These are phyloP conservation scores for Megalurothrips usitatus DNA, from an alignment of 2,888 invertebrate species.

Conservation along the genomic window DNA sequence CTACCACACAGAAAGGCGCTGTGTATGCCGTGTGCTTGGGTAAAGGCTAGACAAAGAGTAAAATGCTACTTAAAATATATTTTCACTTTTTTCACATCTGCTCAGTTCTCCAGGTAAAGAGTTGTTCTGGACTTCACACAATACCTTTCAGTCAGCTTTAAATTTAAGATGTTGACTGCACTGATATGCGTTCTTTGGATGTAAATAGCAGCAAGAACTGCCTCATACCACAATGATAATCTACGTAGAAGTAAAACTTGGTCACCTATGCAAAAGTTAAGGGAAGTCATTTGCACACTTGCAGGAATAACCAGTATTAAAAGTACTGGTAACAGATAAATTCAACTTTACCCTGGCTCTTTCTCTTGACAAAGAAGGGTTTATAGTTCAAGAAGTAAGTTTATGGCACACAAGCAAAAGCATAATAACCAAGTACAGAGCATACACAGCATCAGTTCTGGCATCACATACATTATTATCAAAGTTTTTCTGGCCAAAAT, in stretches of 20 bases:
- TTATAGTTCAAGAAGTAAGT: not conserved
- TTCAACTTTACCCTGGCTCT: no score
- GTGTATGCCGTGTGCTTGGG: constrained; percentile 4
- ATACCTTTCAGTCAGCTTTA: not conserved
- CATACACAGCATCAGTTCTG: not conserved
- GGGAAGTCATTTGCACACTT: no score
- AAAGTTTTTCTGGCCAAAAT: constrained; percentile 1
- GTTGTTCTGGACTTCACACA: not conserved
- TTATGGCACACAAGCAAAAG: not conserved
- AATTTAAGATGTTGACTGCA: not conserved
- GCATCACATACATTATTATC: constrained; percentile 20
- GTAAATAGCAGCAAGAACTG: not conserved
- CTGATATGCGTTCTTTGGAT: not conserved
- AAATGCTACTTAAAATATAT: constrained; percentile 6
- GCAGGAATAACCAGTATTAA: no score
- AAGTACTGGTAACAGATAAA: no score
- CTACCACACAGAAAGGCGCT: not conserved
- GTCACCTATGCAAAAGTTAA: no score
- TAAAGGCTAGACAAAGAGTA: not conserved
- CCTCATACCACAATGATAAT: no score
- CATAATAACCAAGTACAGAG: not conserved
- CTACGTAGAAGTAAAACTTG: no score
- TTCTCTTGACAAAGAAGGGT: no score
- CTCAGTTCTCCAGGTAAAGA: not conserved
- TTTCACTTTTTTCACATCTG: not conserved